A percentile compares a stretch with the other conserved stretches of the same genome.
Conservation (phyloP, 1,140 invertebrate species). For the Trypoxylus dichotomus region DNA sequence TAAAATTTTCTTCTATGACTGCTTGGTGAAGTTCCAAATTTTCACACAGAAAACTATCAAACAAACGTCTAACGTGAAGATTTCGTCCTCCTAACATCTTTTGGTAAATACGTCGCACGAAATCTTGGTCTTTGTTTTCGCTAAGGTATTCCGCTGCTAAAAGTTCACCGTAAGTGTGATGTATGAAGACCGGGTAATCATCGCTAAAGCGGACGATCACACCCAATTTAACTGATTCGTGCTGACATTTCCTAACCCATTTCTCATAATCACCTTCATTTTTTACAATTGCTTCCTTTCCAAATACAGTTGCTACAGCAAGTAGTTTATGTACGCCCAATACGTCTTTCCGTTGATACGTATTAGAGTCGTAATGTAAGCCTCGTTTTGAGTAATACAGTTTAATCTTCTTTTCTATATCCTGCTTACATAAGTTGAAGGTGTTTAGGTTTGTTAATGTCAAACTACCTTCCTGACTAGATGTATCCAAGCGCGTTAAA, state of each 20-base stretch:
- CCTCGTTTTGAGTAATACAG: not conserved
- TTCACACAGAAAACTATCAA: not conserved
- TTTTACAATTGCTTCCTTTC: not conserved
- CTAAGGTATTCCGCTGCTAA: not conserved
- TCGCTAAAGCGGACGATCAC: not conserved
- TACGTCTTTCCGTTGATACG: not conserved
- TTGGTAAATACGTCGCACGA: not conserved
- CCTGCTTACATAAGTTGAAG: not conserved
- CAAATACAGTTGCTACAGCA: not conserved
- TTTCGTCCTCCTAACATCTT: not conserved
- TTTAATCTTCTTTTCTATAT: not conserved
- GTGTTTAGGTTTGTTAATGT: not conserved
- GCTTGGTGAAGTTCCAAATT: conserved; percentile 2
- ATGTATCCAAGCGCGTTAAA: not conserved
- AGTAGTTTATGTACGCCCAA: not conserved
- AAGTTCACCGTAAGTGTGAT: not conserved
- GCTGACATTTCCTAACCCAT: not conserved
- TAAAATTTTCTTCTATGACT: not conserved
- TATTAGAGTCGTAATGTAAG: not conserved
- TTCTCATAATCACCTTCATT: not conserved
- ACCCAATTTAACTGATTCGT: not conserved
- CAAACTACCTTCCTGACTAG: not conserved
- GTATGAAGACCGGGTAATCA: not conserved
- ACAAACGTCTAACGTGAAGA: not conserved
- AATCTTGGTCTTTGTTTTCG: not conserved